Evolutionary conservation across 2,113 vertebrate genomes (phyloP).

Genomic region (rat (Rattus norvegicus)): GRCr8 NC_086023.1:41584001-41584500

Average conservation of each 20-base stretch:
- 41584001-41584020: conserved; percentile 74
- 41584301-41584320: conserved; percentile 69
- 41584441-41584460: conserved; percentile 64
- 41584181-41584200: conserved; percentile 82
- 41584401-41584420: conserved; percentile 65
- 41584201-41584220: conserved; percentile 71
- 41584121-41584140: conserved; percentile 76
- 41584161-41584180: conserved; percentile 78
- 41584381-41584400: conserved; percentile 66
- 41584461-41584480: conserved; percentile 68
- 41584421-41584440: conserved; percentile 72
- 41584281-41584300: conserved; percentile 76
- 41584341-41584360: conserved; percentile 79
- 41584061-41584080: conserved; percentile 76
- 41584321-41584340: conserved; percentile 75
- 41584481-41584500: conserved; percentile 79
- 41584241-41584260: conserved; percentile 70
- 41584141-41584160: conserved; percentile 83
- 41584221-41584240: conserved; percentile 68
- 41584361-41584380: conserved; percentile 77
- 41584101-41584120: conserved; percentile 76
- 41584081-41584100: conserved; percentile 74
- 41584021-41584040: conserved; percentile 71
- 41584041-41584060: conserved; percentile 77
- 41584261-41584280: conserved; percentile 76